Evolutionary conservation across 1,140 invertebrate species (phyloP).

Genomic region (Drosophila ambigua): DNA sequence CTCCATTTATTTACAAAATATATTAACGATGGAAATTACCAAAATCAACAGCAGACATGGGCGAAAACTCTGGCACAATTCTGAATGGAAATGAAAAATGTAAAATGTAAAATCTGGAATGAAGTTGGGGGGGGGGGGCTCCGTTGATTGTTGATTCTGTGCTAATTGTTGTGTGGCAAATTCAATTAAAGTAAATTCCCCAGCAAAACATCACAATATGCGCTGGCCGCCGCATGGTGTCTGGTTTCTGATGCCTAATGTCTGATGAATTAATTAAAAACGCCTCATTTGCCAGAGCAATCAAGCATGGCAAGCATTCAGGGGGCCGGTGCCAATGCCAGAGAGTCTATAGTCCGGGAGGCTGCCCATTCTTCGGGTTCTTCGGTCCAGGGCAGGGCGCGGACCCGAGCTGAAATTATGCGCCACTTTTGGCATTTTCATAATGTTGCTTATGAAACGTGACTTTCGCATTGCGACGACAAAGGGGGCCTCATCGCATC

Average conservation of each 20-base stretch:
- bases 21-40: constrained; percentile 60
- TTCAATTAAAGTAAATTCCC: constrained; percentile 56
- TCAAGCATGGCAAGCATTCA: constrained; percentile 45
- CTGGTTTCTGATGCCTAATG: constrained; percentile 9
- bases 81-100: constrained; percentile 72
- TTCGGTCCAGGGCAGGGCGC: background rate
- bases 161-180: constrained; percentile 61
- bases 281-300: constrained; percentile 74
- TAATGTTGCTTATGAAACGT: constrained; percentile 80
- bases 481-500: constrained; percentile 15
- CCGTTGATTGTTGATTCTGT: constrained; percentile 63
- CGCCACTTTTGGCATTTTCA: constrained; percentile 72
- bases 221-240: constrained; percentile 26
- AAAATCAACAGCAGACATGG: constrained; percentile 66
- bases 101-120: constrained; percentile 13
- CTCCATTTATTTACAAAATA: constrained; percentile 76
- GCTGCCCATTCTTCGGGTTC: constrained; percentile 23
- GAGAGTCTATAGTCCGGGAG: constrained; percentile 1
- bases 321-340: background rate
- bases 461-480: constrained; percentile 56
- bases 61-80: constrained; percentile 28
- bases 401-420: constrained; percentile 63
- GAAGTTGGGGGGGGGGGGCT: constrained; percentile 1
- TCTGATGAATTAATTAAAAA: constrained; percentile 79
- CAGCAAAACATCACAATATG: constrained; percentile 43